Base-by-base conservation (phyloP, 2,113 vertebrate species). In the Equus przewalskii region DNA sequence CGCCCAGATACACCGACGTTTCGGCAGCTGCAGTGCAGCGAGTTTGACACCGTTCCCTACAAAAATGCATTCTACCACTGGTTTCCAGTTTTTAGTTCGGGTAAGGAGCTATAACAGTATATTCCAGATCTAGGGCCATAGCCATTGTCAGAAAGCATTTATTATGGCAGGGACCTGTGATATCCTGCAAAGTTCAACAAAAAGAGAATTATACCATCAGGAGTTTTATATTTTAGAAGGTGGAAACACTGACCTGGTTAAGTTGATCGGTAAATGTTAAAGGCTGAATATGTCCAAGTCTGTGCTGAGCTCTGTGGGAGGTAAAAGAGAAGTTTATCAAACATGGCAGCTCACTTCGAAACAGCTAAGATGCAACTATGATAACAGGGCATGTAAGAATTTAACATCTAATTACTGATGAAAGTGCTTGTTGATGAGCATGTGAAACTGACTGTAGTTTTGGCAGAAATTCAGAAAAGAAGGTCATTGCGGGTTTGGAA, bases 1-100 rank as follows among this genome's bases (percentile, higher is more conserved):
- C 98, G 3, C 79, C 98, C 96, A 6, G 98, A 98, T 1, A 96
- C 83, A 5, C 99, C 99, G 0, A 99, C 99, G 3, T 99, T 99
- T 88, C 99, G 99, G 46, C 99, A 99, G 98, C 99, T 99, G 99
- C 99, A 99, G 69, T 99, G 99, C 99, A 99, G 99, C 70, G 99
- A 99, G 97, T 99, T 99, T 97, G 99, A 99, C 98, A 99, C 99
- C 0, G 99, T 99, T 78, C 99, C 99, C 4, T 99, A 99, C 98
- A 99, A 99, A 98, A 99, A 99, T 0, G 98, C 99, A 75, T 99
- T 99, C 91, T 99, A 99, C 98, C 98, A 98, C 96, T 99, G 99
- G 99, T 99, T 99, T 96, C 99, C 99, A 0, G 98, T 99, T 91
- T 98, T 98, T 75, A 99, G 99, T 97, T 95, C 98, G 97, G 98